These are phyloP conservation scores for Pantherophis alleghaniensis DNA, from an alignment of 2,797 vertebrate genomes.

Conservation along the genomic window DNA sequence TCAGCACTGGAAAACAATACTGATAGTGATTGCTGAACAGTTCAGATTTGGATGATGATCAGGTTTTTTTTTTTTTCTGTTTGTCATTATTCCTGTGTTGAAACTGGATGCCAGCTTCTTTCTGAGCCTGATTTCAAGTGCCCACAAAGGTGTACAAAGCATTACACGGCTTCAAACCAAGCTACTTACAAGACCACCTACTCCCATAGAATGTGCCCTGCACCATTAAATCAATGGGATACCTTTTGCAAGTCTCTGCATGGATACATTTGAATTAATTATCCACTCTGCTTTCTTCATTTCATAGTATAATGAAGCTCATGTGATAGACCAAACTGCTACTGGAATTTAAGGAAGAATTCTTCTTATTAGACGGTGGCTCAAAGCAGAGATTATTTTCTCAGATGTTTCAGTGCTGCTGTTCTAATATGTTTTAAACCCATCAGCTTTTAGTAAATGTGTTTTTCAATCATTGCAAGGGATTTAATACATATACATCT, in stretches of 20 bases:
- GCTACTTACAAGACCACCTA: not conserved
- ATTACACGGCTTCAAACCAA: not conserved
- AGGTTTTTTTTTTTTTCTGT: not conserved
- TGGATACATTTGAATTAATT: not conserved
- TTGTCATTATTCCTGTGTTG: not conserved
- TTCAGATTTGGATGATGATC: slow-evolving; percentile 14
- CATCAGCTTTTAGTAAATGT: not conserved
- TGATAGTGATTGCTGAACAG: slow-evolving; percentile 40
- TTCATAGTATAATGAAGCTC: not conserved
- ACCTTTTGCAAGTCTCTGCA: not conserved
- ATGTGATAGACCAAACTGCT: not conserved
- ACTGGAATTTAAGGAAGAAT: not conserved
- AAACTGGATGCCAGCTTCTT: not conserved
- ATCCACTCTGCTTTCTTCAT: not conserved
- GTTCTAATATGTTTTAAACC: not conserved
- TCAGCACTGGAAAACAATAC: slow-evolving; percentile 36
- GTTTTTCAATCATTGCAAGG: not conserved
- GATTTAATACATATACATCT: not conserved
- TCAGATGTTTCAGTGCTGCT: not conserved
- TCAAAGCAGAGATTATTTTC: not conserved
- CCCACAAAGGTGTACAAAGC: not conserved
- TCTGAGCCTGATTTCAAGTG: not conserved
- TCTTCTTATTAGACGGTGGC: not conserved
- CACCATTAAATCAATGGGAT: not conserved
- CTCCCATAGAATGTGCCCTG: not conserved